Base-by-base conservation (phyloP, 37 sponge, comb jelly and placozoan genomes). In the Cliona cf. orientalis region DNA sequence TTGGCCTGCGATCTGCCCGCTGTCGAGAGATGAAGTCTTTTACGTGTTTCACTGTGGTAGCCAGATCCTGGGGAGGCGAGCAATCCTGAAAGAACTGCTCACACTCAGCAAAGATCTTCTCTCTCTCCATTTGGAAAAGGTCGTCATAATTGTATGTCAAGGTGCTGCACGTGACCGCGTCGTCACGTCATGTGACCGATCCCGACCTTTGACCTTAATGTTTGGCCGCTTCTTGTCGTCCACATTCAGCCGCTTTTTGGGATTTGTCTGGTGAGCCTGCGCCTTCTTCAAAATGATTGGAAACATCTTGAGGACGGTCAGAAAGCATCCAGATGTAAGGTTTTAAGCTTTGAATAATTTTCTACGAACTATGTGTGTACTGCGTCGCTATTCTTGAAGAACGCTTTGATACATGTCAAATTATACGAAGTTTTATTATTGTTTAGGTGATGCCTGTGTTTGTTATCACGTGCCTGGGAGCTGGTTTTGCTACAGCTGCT, bases 371-470 rank as follows among this genome's bases (percentile, higher is more conserved):
- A 3, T 2, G 28, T 9, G 53, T 9, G 53, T 49, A 49, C 9
- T 19, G 14, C 53, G n/a, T n/a, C n/a, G n/a, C n/a, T n/a, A n/a
- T n/a, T n/a, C n/a, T n/a, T n/a, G n/a, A n/a, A n/a, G n/a, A n/a
- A n/a, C n/a, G n/a, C n/a, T n/a, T n/a, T n/a, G n/a, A n/a, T n/a
- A n/a, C n/a, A 49, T 19, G 53, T 49, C 14, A 9, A 49, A 49
- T 49, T 19, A 49, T 9, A 49, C 53, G 14, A 49, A 49, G 53
- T 49, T 49, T 14, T 49, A 14, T 19, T 49, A 59, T 2, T 75
- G 38, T 75, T 14, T 17, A 91, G 91, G 71, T 91, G 9, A 31
- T 81, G 31, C 92, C 92, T 26, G 87, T 91, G 43, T 61, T 86
- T 44, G 78, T 80, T 31, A 71, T 81, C 46, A 86, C 86, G 0